phyloP scores from a whole-genome alignment of 2,113 vertebrate genomes.

The Thalassoma bifasciatum region DNA sequence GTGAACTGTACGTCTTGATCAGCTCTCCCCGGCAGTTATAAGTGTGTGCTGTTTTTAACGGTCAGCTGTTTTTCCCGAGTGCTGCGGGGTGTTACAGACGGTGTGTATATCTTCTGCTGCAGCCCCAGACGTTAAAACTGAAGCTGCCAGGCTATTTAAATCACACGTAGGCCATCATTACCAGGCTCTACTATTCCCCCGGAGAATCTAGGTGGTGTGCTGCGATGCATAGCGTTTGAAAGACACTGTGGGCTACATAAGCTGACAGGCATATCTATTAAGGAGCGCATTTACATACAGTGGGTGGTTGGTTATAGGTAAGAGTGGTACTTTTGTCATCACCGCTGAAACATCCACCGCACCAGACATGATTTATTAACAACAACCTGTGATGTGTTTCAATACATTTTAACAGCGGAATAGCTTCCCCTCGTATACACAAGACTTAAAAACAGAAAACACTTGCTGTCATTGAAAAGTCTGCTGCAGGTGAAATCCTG shows the following conservation, averaged over 20 bases:
- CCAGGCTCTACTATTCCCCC: constrained; percentile 43
- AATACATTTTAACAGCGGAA: neutral
- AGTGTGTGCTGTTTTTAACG: constrained; percentile 20
- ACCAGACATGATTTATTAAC: constrained; percentile 3
- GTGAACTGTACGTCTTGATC: constrained; percentile 4
- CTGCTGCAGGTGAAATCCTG: constrained; percentile 35
- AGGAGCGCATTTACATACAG: constrained; percentile 57
- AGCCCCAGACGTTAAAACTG: constrained; percentile 30
- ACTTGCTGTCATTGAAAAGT: no score
- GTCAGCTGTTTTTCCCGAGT: constrained; percentile 26
- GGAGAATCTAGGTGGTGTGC: constrained; percentile 52
- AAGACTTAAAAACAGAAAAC: neutral
- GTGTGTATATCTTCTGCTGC: constrained; percentile 1
- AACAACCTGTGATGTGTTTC: neutral
- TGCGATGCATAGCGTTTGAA: constrained; percentile 35
- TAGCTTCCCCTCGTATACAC: no score
- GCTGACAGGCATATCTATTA: constrained; percentile 68
- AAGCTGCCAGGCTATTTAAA: constrained; percentile 51
- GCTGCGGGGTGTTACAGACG: constrained; percentile 19
- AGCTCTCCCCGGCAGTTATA: constrained; percentile 13
- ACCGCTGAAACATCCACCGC: constrained; percentile 15
- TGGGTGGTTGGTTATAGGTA: constrained; percentile 68
- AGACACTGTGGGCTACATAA: constrained; percentile 61
- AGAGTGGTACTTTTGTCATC: constrained; percentile 44
- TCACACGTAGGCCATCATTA: constrained; percentile 59